Evolutionary conservation across 2,888 invertebrate species (phyloP), one percentile per base, ranked within the genome.

Genomic region (Podabrus alpinus): DNA sequence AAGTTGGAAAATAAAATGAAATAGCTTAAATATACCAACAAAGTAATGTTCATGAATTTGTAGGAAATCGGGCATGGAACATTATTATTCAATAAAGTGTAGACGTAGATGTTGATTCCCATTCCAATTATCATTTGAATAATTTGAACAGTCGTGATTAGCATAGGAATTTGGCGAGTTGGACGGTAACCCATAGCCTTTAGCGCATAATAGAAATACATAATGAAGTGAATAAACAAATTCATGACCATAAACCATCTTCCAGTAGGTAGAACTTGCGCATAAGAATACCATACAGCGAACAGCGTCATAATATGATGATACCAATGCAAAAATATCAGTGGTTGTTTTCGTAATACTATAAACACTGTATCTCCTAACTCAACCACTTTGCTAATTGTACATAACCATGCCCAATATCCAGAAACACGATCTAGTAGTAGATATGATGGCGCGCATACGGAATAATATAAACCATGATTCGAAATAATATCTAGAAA

Each of bases 401-500:
- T 97, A 89, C 99, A 99, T 91, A 97, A 93, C 92, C 94, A 96
- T 80, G 97, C 96, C 99, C 99, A 99, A 88, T 98, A 98, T 10
- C 97, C 97, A 80, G 96, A 94, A 68, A 98, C 97, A 82, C 95
- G 94, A 88, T 97, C 95, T 86, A 94, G 93, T 86, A 95, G 94
- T 86, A 96, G 95, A 89, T 95, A 97, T 92, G 95, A 96, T 82
- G 97, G 96, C 88, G 96, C 94, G 89, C 99, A 99, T 82, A 98
- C 94, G 74, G 98, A 98, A 89, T 98, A 96, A 87, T 96, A 95
- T 82, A 98, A 91, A 76, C 99, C 98, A 87, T 97, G 94, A 86
- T 96, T 94, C 82, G 92, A 92, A 77, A 98, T 90, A 72, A 96
- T 95, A 86, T 96, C 94, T 73, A 96, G 87, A 83, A 99, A 91